Percentiles rank a stretch among this genome's conserved stretches.
These are phyloP conservation scores for Zaprionus vittiger DNA, from an alignment of 1,140 invertebrate species.

Conservation along the genomic window DNA sequence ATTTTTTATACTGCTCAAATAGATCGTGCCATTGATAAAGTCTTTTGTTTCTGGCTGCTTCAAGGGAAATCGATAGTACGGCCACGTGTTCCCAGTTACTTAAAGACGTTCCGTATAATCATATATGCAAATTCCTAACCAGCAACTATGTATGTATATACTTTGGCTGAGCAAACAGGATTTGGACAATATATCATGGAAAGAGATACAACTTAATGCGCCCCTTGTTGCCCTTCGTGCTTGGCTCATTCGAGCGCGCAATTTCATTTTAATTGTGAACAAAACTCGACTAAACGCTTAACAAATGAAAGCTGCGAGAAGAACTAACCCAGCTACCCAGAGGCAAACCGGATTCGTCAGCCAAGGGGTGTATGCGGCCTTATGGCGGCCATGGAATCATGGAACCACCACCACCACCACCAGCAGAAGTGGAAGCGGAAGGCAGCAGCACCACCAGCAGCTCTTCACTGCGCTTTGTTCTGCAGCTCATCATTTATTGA, in stretches of 20 bases:
- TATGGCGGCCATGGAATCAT: constrained; percentile 30
- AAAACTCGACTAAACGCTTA: constrained; percentile 73
- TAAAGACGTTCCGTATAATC: background rate
- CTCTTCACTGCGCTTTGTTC: constrained; percentile 7
- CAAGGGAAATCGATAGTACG: background rate
- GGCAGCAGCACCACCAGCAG: constrained; percentile 1
- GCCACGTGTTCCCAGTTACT: background rate
- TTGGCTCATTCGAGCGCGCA: constrained; percentile 53
- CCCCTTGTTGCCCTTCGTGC: constrained; percentile 1
- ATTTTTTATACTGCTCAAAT: constrained; percentile 27
- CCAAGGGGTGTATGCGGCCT: constrained; percentile 16
- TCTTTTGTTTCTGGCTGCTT: background rate
- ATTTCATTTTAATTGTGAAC: constrained; percentile 81
- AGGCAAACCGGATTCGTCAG: constrained; percentile 35
- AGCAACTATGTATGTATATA: background rate
- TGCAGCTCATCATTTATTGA: constrained; percentile 74
- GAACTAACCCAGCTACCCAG: constrained; percentile 34
- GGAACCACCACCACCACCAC: constrained; percentile 39
- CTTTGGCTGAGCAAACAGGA: constrained; percentile 8
- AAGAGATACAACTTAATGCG: constrained; percentile 18
- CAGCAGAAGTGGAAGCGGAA: background rate
- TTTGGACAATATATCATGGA: background rate
- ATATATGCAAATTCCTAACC: background rate
- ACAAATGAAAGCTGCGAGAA: constrained; percentile 77
- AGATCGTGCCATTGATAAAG: constrained; percentile 67